A percentile compares a stretch with the other conserved stretches of the same genome.
phyloP scores from a whole-genome alignment of 2,113 vertebrate genomes.

The Scopus umbretta region DNA sequence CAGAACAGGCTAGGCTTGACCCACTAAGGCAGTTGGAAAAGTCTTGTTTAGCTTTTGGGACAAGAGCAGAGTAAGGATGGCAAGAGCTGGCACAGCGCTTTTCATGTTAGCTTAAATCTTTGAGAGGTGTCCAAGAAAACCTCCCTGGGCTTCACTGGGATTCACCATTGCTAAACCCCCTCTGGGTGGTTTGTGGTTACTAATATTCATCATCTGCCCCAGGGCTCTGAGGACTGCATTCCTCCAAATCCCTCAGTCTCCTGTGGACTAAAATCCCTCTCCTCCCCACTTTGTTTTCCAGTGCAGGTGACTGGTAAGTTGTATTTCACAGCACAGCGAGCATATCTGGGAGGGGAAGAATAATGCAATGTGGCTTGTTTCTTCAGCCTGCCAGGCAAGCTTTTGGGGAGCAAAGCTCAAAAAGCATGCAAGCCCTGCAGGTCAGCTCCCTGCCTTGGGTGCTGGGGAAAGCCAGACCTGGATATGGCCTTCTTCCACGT shows the following conservation, averaged over 20 bases:
- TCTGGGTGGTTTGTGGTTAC: background rate
- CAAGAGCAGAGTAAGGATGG: background rate
- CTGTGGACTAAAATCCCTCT: background rate
- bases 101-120: background rate
- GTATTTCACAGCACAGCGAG: background rate
- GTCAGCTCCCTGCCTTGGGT: background rate
- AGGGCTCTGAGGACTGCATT: background rate
- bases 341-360: background rate
- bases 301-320: background rate
- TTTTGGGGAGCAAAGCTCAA: background rate
- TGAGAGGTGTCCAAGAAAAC: background rate
- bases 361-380: background rate
- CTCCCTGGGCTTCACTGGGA: background rate
- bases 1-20: background rate
- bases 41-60: background rate
- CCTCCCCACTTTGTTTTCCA: background rate
- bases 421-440: background rate
- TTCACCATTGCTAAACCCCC: rapidly evolving
- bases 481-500: background rate
- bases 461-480: background rate
- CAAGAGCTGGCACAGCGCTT: background rate
- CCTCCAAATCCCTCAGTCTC: background rate
- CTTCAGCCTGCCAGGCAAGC: background rate
- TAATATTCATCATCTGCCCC: background rate
- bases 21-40: background rate